Evolutionary conservation across 2,113 vertebrate species (phyloP).

Genomic region (Lanius ludovicianus): DNA sequence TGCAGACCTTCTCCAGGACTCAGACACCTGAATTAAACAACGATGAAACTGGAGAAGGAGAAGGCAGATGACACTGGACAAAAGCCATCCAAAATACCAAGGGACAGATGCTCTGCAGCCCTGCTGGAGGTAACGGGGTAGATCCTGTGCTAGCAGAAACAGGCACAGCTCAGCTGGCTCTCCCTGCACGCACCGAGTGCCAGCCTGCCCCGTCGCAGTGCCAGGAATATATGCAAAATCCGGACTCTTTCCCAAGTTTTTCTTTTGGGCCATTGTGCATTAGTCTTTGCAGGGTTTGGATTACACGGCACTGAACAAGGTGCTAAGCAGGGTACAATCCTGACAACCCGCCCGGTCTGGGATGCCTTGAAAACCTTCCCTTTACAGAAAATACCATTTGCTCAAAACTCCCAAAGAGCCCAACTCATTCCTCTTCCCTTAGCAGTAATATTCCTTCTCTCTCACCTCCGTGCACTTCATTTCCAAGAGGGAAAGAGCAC

Average conservation of each 20-base stretch:
- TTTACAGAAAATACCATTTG: not conserved
- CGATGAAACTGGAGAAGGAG: not conserved
- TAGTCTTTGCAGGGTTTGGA: not conserved
- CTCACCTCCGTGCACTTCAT: not conserved
- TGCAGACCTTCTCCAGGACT: not conserved
- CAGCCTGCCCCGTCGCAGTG: conserved; percentile 18
- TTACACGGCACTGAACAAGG: not conserved
- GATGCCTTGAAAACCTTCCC: not conserved
- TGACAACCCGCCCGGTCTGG: not conserved
- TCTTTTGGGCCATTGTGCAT: conserved; percentile 20
- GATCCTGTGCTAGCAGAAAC: not conserved
- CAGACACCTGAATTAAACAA: conserved; percentile 15
- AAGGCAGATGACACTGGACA: not conserved
- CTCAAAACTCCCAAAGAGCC: not conserved
- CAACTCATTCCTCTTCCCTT: not conserved
- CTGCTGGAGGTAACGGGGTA: conserved; percentile 23
- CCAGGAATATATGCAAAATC: not conserved
- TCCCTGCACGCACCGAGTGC: not conserved
- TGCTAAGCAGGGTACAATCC: not conserved
- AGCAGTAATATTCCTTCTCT: not conserved
- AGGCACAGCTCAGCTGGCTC: conserved; percentile 12
- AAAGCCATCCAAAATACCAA: conserved; percentile 5
- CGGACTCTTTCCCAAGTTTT: conserved; percentile 14
- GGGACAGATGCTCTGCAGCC: conserved; percentile 23
- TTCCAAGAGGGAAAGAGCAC: not conserved